Evolutionary conservation across 2,888 invertebrate species (phyloP), one percentile per base, ranked within the genome.

Genomic region (Ophion ellenae): DNA sequence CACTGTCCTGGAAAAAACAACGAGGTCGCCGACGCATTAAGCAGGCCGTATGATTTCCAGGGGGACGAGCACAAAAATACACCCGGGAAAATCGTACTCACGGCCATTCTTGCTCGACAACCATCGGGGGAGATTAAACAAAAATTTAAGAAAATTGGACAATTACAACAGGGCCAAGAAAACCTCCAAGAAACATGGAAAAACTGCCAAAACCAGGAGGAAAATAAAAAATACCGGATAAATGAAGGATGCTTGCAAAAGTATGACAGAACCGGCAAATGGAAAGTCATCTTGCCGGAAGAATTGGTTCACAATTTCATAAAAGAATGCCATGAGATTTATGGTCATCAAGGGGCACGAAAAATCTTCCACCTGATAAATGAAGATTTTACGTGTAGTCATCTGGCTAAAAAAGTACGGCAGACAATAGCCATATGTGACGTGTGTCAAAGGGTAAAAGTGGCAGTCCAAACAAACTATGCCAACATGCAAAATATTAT

Each of bases 1-100:
- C 67, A 75, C n/a, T 81, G 81, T 4, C 6, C 14, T 11, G 81
- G 81, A 36, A 32, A 32, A 9, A 28, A 73, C 64, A 45, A 45
- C 14, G 20, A 32, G 2, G 80, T 80, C 0, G 74, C 81, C 0
- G 73, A 66, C 9, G 7, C 36, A 7, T 20, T 76, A 14, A 76
- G 76, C 32, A 28, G 76, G 11, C 76, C 66, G 2, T 45, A 2
- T 1, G 47, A 11, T 2, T 9, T 11, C 4, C 10, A 53, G 14
- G 14, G 28, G 28, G 2, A 9, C 4, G 14, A 32, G 1, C 17
- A 36, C 5, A 11, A 1, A 1, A 45, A 45, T 11, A 10, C 45
- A 45, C 6, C 32, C 5, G 2, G n/a, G 7, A 24, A 36, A 7
- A 66, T 36, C 5, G n/a, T 24, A 2, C 2, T 47, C 24, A 24